phyloP scores from a whole-genome alignment of 2,797 vertebrate species.

The Hipposideros larvatus region DNA sequence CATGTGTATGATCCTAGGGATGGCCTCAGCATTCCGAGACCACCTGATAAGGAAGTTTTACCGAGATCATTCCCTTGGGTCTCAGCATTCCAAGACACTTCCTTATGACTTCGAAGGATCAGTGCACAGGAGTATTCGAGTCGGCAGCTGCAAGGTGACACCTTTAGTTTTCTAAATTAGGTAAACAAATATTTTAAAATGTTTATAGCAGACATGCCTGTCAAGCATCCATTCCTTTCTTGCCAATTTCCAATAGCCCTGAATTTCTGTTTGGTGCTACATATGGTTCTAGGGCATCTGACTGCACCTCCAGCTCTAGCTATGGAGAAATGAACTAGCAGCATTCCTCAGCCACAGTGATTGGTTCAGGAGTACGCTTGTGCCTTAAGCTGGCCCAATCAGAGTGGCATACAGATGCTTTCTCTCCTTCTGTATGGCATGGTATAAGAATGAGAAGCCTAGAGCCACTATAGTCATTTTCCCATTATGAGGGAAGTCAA shows the following conservation, averaged over 20 bases:
- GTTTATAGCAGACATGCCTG: not conserved
- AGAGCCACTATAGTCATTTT: not conserved
- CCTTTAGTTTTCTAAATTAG: not conserved
- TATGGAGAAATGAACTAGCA: not conserved
- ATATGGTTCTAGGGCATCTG: not conserved
- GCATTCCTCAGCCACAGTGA: not conserved
- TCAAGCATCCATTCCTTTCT: not conserved
- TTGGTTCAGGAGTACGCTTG: not conserved
- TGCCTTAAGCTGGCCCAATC: not conserved
- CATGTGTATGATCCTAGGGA: too few species aligned
- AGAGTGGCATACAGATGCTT: not conserved
- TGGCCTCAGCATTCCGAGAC: too few species aligned
- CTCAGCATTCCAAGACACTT: too few species aligned
- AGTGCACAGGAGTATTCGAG: too few species aligned
- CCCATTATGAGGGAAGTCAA: not conserved
- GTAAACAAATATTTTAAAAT: slow-evolving; percentile 1
- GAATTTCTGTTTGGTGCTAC: not conserved
- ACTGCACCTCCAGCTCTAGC: not conserved
- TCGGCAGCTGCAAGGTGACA: too few species aligned
- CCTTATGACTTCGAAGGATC: too few species aligned
- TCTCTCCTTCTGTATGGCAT: not conserved
- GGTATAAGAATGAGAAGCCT: not conserved
- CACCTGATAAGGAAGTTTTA: too few species aligned
- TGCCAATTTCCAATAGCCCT: not conserved
- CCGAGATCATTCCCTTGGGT: too few species aligned